A percentile compares a stretch with the other conserved stretches of the same genome.
Evolutionary conservation across 2,797 vertebrate genomes (phyloP).

Genomic region (Paratrypauchen microcephalus): DNA sequence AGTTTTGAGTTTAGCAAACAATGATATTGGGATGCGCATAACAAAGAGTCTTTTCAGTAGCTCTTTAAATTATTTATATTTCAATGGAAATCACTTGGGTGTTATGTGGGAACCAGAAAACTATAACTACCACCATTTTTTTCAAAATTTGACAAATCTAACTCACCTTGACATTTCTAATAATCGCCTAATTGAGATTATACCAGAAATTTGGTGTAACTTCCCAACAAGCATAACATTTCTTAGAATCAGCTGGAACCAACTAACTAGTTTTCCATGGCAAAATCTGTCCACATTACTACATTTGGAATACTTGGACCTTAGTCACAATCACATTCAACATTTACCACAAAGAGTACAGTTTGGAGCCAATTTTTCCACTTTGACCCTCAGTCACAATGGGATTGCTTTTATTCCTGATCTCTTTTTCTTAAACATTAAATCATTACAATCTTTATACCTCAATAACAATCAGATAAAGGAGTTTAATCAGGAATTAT

Average conservation of each 20-base stretch:
- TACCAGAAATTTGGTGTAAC: constrained; percentile 58
- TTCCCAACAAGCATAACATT: constrained; percentile 66
- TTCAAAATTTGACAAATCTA: constrained; percentile 74
- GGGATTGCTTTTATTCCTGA: constrained; percentile 67
- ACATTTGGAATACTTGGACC: constrained; percentile 69
- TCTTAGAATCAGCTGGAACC: constrained; percentile 70
- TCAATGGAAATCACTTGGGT: constrained; percentile 75
- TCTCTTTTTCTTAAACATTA: constrained; percentile 69
- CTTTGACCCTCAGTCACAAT: constrained; percentile 82
- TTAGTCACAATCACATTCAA: constrained; percentile 73
- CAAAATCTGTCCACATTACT: constrained; percentile 63
- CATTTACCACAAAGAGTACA: constrained; percentile 52
- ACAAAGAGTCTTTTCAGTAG: constrained; percentile 64
- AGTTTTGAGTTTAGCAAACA: constrained; percentile 77
- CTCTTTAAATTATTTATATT: constrained; percentile 76
- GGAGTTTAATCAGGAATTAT: constrained; percentile 58
- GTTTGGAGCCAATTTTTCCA: constrained; percentile 60
- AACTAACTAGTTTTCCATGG: constrained; percentile 77
- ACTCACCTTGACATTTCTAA: constrained; percentile 77
- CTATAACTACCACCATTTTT: constrained; percentile 73
- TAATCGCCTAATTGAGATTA: constrained; percentile 67
- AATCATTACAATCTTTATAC: constrained; percentile 60
- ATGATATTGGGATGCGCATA: constrained; percentile 76
- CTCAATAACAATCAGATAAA: constrained; percentile 77
- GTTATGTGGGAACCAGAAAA: constrained; percentile 76